Evolutionary conservation across 2,888 invertebrate genomes (phyloP).

Genomic region (Zelleria hepariella): DNA sequence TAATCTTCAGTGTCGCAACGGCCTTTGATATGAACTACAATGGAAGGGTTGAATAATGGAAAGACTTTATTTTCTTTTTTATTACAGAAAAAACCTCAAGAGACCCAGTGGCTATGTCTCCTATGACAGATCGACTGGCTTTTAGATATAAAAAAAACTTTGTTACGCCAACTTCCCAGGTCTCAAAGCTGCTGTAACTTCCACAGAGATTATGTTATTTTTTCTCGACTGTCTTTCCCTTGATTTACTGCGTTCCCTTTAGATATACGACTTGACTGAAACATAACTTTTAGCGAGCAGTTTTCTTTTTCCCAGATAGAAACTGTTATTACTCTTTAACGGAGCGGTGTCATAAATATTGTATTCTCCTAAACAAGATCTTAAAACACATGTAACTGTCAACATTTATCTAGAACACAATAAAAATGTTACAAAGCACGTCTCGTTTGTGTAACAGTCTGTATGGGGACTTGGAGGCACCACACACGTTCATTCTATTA

Average conservation of each 20-base stretch:
- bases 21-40: conserved; percentile 34
- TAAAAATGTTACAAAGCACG: background rate
- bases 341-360: background rate
- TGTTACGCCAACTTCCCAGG: conserved; percentile 6
- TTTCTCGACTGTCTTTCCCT: background rate
- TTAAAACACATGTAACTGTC: background rate
- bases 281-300: background rate
- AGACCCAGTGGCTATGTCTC: conserved; percentile 30
- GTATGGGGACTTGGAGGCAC: conserved; percentile 11
- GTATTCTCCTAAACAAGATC: background rate
- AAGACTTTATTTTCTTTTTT: conserved; percentile 47
- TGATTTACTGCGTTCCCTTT: background rate
- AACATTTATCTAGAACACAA: background rate
- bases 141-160: conserved; percentile 8
- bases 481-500: conserved; percentile 38
- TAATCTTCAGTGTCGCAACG: conserved; percentile 43
- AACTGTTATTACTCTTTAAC: background rate
- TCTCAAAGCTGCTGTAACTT: background rate
- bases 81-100: conserved; percentile 36
- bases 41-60: conserved; percentile 62
- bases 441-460: background rate
- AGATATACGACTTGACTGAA: background rate
- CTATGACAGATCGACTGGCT: conserved; percentile 50
- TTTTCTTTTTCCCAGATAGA: background rate
- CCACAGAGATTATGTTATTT: background rate